Conservation (phyloP, 1,140 invertebrate species). For the Rhyzopertha dominica region DNA sequence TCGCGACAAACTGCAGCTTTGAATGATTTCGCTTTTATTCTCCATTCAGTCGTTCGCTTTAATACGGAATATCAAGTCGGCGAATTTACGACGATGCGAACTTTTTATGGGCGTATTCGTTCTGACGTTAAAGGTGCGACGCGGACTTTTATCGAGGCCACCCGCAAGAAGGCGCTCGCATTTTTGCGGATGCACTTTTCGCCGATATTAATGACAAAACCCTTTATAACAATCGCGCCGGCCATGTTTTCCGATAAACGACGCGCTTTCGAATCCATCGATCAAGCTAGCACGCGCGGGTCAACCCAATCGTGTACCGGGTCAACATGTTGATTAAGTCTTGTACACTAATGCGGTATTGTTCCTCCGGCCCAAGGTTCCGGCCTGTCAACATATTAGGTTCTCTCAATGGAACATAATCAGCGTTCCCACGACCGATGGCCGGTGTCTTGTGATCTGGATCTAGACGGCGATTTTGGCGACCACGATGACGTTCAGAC, state of each 20-base stretch:
- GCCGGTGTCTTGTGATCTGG: constrained; percentile 7
- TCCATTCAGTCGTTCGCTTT: background rate
- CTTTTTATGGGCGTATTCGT: constrained; percentile 11
- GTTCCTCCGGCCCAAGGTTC: constrained; percentile 8
- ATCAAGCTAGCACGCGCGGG: constrained; percentile 11
- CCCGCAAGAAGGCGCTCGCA: constrained; percentile 4
- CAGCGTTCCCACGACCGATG: constrained; percentile 12
- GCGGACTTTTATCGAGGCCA: constrained; percentile 14
- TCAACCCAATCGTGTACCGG: constrained; percentile 19
- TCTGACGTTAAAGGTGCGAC: constrained; percentile 14
- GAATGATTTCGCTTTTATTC: constrained; percentile 6
- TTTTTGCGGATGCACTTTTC: background rate
- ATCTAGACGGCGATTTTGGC: constrained; percentile 10
- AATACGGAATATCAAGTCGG: constrained; percentile 3
- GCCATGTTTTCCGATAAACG: background rate
- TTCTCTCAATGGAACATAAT: constrained; percentile 13
- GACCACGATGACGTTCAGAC: constrained; percentile 8
- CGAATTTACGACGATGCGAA: constrained; percentile 15
- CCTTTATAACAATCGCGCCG: background rate
- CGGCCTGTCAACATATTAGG: constrained; percentile 2
- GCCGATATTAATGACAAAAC: background rate
- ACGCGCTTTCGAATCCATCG: constrained; percentile 11
- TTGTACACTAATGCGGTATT: constrained; percentile 17
- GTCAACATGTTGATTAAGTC: constrained; percentile 24
- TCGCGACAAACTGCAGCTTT: background rate